Conservation (phyloP, 2,888 invertebrate species). For the Agonopterix alstromeriana region DNA sequence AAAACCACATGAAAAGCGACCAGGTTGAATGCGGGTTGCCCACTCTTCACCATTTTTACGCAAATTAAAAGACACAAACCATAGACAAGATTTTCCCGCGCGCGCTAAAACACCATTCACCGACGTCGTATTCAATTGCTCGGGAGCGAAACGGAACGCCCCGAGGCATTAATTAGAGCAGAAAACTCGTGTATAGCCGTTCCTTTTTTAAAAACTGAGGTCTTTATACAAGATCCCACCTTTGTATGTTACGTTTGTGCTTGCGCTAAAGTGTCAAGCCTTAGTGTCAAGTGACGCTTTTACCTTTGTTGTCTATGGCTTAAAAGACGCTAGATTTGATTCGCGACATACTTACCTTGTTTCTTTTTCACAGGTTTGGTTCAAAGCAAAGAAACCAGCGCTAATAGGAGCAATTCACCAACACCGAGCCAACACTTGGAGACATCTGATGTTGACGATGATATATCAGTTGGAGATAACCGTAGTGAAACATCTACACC, state of each 20-base stretch:
- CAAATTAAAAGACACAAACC: constrained; percentile 74
- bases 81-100: constrained; percentile 58
- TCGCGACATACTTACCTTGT: constrained; percentile 13
- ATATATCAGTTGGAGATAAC: constrained; percentile 66
- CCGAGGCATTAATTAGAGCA: constrained; percentile 76
- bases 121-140: constrained; percentile 61
- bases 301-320: constrained; percentile 35
- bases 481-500: constrained; percentile 60
- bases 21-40: constrained; percentile 47
- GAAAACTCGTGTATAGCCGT: constrained; percentile 56
- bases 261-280: constrained; percentile 52
- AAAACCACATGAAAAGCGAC: constrained; percentile 46
- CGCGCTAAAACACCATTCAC: constrained; percentile 69
- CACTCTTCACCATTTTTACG: constrained; percentile 67
- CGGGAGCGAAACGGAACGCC: constrained; percentile 67
- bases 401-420: constrained; percentile 31
- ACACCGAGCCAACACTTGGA: constrained; percentile 41
- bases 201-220: constrained; percentile 66
- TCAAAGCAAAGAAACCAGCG: constrained; percentile 36
- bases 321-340: neutral
- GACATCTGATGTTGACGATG: constrained; percentile 54
- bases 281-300: constrained; percentile 44
- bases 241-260: constrained; percentile 56
- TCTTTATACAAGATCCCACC: constrained; percentile 58
- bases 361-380: constrained; percentile 27